Evolutionary conservation across 2,797 vertebrate genomes (phyloP), one percentile per base, ranked within the genome.

Genomic region (Channa striata): DNA sequence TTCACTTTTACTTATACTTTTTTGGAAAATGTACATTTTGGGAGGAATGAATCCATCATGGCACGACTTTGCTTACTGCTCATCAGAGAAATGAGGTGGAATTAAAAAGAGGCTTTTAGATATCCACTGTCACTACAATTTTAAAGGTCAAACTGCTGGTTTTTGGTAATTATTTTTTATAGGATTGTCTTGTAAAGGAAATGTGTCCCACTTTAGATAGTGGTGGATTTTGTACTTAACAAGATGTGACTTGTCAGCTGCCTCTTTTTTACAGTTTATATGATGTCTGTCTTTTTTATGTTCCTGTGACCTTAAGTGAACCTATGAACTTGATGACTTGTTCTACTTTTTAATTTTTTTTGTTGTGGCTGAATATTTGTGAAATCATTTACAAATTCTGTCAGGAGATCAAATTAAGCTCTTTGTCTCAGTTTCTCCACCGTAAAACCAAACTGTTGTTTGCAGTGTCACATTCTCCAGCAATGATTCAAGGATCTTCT

Each of bases 111-210:
- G 49, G 5, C 11, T 23, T 16, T 17, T 30, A 6, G 23, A 23
- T 7, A 5, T 39, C 1, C 8, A 17, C 25, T 9, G 37, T 39
- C 2, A 9, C 11, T 11, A 33, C 1, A 59, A 48, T 30, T 6
- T 2, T 36, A 42, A 34, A 39, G 4, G 14, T 5, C 8, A 23
- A 16, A 30, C 25, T 30, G 19, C 47, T 30, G 1, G 62, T 37
- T 20, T 59, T 59, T 65, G 23, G 10, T 40, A 23, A 30, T 61
- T 11, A 19, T 58, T 34, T 47, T 34, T 56, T 5, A 21, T 51
- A 43, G 23, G 14, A 17, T 53, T 11, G n/a, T 65, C 17, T 53
- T 64, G 8, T 39, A 61, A 37, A 49, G 4, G 5, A 61, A 60
- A 61, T 42, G 46, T 48, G 0, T 59, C 13, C 54, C 21, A 39